phyloP scores from a whole-genome alignment of 2,113 vertebrate species.

The Neotoma lepida region DNA sequence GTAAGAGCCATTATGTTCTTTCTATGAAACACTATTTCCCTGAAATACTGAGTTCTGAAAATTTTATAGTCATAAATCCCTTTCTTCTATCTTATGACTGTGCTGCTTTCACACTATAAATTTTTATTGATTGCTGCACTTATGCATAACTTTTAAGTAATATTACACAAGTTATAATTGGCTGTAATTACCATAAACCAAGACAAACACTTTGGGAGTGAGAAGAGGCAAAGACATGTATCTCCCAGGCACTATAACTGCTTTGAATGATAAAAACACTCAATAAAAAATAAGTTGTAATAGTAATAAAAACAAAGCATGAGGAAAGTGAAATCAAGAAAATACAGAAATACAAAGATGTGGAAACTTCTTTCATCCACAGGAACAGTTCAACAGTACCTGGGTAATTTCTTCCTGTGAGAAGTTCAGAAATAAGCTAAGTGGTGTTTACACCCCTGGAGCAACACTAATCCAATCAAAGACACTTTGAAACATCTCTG shows the following conservation, averaged over 20 bases:
- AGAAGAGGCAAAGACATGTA: background rate
- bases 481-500: background rate
- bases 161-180: background rate
- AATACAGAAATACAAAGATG: background rate
- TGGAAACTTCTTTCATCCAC: background rate
- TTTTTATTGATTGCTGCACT: slow-evolving; percentile 14
- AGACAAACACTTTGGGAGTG: background rate
- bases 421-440: background rate
- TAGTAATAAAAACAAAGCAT: background rate
- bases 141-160: slow-evolving; percentile 3
- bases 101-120: background rate
- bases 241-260: background rate
- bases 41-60: slow-evolving; percentile 8
- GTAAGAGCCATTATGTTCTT: background rate
- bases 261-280: slow-evolving; percentile 7
- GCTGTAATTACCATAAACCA: background rate
- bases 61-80: background rate
- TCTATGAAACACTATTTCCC: background rate
- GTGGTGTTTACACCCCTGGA: background rate
- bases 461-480: background rate
- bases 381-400: background rate
- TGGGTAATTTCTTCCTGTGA: background rate
- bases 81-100: background rate
- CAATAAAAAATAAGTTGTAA: slow-evolving; percentile 14
- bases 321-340: background rate